Percentiles rank a stretch among this genome's conserved stretches.
Conservation (phyloP, 2,113 vertebrate genomes). For the Cochlearius cochlearius region DNA sequence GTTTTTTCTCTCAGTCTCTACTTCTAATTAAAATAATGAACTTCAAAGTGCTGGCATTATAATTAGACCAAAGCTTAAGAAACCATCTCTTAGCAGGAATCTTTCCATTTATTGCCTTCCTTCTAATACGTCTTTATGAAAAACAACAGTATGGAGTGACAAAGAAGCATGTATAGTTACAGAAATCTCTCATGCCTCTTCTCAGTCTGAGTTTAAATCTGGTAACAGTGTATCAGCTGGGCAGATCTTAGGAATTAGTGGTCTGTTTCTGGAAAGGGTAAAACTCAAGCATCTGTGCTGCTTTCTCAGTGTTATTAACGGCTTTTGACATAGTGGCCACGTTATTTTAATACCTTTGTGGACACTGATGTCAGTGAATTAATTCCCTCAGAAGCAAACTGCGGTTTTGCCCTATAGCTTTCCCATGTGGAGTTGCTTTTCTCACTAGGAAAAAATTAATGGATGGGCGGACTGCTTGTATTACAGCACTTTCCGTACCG, state of each 20-base stretch:
- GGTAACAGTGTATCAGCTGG: neutral
- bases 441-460: neutral
- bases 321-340: neutral
- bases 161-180: neutral
- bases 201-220: neutral
- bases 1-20: neutral
- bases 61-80: neutral
- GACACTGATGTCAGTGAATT: neutral
- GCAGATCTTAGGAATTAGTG: neutral
- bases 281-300: neutral
- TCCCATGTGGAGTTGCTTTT: neutral
- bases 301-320: neutral
- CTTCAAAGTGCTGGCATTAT: neutral
- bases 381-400: neutral
- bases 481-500: neutral
- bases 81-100: neutral
- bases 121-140: neutral
- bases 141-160: neutral
- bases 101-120: neutral
- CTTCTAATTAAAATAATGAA: conserved; percentile 20
- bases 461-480: neutral
- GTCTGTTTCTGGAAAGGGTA: neutral
- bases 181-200: neutral
- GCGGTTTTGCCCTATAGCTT: neutral
- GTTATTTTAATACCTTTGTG: neutral